Conservation (phyloP, 2,888 invertebrate species). For the Volucella inflata region DNA sequence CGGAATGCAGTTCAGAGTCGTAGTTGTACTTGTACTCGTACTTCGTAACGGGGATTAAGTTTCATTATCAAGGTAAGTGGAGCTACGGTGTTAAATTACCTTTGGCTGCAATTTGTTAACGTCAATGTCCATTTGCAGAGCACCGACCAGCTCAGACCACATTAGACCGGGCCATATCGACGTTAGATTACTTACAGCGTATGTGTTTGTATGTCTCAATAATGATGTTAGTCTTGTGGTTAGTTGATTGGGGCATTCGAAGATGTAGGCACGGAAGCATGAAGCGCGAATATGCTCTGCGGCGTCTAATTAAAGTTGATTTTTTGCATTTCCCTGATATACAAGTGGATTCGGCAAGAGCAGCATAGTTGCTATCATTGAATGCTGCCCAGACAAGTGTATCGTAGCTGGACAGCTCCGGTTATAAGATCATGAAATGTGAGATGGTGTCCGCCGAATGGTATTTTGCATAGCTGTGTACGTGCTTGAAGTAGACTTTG, state of each 20-base stretch:
- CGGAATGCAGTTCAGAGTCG: slow-evolving; percentile 4
- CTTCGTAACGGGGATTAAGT: slow-evolving; percentile 59
- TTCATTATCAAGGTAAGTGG: slow-evolving; percentile 72
- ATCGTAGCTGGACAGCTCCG: slow-evolving; percentile 42
- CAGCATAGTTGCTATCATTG: slow-evolving; percentile 31
- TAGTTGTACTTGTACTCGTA: slow-evolving; percentile 18
- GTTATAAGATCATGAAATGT: slow-evolving; percentile 52
- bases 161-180: too few species aligned
- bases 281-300: slow-evolving; percentile 37
- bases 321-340: not conserved
- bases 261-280: slow-evolving; percentile 40
- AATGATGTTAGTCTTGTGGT: slow-evolving; percentile 45
- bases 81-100: slow-evolving; percentile 61
- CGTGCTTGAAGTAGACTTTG: slow-evolving; percentile 43
- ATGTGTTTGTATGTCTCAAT: slow-evolving; percentile 48
- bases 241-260: slow-evolving; percentile 2
- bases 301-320: slow-evolving; percentile 42
- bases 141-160: slow-evolving; percentile 31
- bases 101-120: slow-evolving; percentile 51
- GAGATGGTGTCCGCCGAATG: slow-evolving; percentile 50
- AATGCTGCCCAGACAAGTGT: slow-evolving; percentile 56
- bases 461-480: slow-evolving; percentile 29
- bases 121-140: slow-evolving; percentile 41
- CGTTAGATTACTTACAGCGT: slow-evolving; percentile 50
- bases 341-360: slow-evolving; percentile 13